phyloP scores from a whole-genome alignment of 2,888 invertebrate genomes.

The Agonum fuliginosum region DNA sequence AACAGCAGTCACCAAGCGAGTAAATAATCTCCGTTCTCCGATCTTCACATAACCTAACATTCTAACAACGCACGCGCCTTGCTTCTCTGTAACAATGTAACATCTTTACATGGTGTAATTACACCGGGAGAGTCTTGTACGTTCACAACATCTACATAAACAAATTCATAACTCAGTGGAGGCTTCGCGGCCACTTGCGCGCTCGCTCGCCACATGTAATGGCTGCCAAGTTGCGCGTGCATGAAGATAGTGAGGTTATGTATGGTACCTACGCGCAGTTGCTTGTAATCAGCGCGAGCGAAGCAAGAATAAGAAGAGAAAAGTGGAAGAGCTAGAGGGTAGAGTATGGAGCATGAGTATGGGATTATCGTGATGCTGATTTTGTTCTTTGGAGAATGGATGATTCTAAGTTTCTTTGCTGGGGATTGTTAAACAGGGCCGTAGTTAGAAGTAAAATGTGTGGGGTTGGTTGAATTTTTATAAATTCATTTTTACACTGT shows the following conservation, averaged over 20 bases:
- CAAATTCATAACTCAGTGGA: constrained; percentile 32
- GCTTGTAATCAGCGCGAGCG: constrained; percentile 23
- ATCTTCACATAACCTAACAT: background rate
- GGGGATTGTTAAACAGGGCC: background rate
- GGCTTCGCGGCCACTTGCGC: background rate
- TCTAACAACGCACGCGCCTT: constrained; percentile 6
- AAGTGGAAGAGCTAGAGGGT: constrained; percentile 4
- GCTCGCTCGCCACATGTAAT: background rate
- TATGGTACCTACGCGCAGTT: constrained; percentile 14
- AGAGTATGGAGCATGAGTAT: background rate
- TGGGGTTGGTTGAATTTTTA: no score
- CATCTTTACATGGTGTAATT: constrained; percentile 51
- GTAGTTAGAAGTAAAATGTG: background rate
- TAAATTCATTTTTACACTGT: no score
- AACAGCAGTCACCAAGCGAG: constrained; percentile 3
- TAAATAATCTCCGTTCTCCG: background rate
- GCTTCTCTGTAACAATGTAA: constrained; percentile 43
- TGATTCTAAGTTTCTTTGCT: background rate
- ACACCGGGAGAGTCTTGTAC: constrained; percentile 40
- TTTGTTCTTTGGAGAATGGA: background rate
- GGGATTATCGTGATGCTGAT: background rate
- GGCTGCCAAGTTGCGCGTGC: constrained; percentile 15
- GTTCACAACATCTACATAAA: constrained; percentile 31
- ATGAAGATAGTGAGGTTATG: constrained; percentile 38
- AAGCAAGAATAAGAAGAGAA: background rate